Evolutionary conservation across 2,888 invertebrate genomes (phyloP).

Genomic region (Athalia circularis): DNA sequence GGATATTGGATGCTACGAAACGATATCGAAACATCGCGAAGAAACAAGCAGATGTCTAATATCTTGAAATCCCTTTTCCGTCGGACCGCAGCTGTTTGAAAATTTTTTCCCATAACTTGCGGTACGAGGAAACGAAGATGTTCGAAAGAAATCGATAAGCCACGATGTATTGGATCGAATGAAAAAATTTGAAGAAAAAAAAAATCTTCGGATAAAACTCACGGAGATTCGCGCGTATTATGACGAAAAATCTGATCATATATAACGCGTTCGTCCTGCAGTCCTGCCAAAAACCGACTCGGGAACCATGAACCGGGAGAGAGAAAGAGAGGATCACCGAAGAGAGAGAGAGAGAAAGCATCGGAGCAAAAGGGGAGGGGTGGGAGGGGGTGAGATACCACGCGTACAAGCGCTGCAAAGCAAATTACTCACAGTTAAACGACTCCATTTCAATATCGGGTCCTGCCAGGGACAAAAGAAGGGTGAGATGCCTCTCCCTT

Average conservation of each 20-base stretch:
- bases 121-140: too few species aligned
- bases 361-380: constrained; percentile 52
- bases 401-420: constrained; percentile 73
- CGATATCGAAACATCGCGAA: constrained; percentile 13
- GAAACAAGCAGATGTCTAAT: not conserved
- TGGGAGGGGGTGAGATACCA: constrained; percentile 65
- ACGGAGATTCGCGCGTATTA: not conserved
- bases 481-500: constrained; percentile 75
- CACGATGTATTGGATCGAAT: too few species aligned
- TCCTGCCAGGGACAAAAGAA: constrained; percentile 77
- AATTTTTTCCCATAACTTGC: not conserved
- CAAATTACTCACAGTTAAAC: constrained; percentile 84
- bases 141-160: too few species aligned
- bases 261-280: constrained; percentile 15
- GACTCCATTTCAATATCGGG: constrained; percentile 82
- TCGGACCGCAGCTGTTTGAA: too few species aligned
- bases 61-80: too few species aligned
- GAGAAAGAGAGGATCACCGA: constrained; percentile 42
- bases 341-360: constrained; percentile 54
- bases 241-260: not conserved
- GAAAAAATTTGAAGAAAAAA: not conserved
- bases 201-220: not conserved
- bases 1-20: constrained; percentile 36
- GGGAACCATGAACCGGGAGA: constrained; percentile 6
- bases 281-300: constrained; percentile 20